phyloP scores from a whole-genome alignment of 2,888 invertebrate species.

The Argyra leucocephala region DNA sequence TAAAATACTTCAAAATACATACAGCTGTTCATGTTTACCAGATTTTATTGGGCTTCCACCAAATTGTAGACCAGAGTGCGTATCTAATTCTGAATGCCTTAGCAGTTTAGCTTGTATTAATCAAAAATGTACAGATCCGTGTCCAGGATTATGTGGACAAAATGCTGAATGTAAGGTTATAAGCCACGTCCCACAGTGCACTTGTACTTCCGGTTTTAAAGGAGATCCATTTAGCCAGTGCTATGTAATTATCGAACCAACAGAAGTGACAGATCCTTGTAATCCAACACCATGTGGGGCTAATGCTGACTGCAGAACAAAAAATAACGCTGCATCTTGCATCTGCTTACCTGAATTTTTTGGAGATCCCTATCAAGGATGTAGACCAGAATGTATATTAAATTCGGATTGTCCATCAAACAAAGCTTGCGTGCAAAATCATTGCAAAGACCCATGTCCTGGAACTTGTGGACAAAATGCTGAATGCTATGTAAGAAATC shows the following conservation, averaged over 20 bases:
- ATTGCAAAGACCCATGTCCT: conserved; percentile 70
- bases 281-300: conserved; percentile 56
- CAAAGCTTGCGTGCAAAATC: conserved; percentile 60
- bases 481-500: conserved; percentile 62
- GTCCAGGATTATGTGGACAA: conserved; percentile 58
- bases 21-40: conserved; percentile 64
- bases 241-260: conserved; percentile 36
- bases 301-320: conserved; percentile 62
- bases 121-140: conserved; percentile 68
- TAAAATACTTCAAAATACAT: conserved; percentile 54
- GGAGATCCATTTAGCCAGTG: conserved; percentile 72
- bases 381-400: conserved; percentile 63
- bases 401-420: conserved; percentile 65
- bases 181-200: conserved; percentile 64
- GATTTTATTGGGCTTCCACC: conserved; percentile 62
- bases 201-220: conserved; percentile 55
- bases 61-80: conserved; percentile 70
- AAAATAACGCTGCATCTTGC: conserved; percentile 57
- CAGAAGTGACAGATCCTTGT: conserved; percentile 49
- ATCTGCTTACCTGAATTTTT: conserved; percentile 61
- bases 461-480: conserved; percentile 69
- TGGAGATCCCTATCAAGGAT: conserved; percentile 70
- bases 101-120: conserved; percentile 62
- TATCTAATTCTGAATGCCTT: conserved; percentile 65
- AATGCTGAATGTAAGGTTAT: conserved; percentile 66